Evolutionary conservation across 1,140 invertebrate species (phyloP).

Genomic region (Ceratosolen fusciceps): DNA sequence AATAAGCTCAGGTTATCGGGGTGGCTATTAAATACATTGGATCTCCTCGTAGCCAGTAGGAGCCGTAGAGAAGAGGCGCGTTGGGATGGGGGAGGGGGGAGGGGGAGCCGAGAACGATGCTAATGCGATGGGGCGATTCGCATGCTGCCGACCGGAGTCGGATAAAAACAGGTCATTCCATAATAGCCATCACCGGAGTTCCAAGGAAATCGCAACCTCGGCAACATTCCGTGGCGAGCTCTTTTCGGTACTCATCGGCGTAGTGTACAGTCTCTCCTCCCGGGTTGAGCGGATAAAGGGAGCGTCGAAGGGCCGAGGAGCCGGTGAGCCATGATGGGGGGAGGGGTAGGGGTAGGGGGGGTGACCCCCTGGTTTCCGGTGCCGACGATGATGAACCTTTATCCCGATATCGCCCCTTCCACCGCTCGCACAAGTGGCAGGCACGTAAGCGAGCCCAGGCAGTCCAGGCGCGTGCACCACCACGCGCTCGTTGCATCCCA

Average conservation of each 20-base stretch:
- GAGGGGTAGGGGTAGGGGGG: not conserved
- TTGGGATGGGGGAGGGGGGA: too few relatives aligned
- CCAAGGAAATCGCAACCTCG: not conserved
- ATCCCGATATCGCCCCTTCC: not conserved
- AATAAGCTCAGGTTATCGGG: too few relatives aligned
- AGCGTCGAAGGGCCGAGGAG: not conserved
- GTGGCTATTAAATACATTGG: too few relatives aligned
- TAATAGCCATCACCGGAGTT: not conserved
- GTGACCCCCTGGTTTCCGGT: slow-evolving; percentile 38
- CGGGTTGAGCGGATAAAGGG: not conserved
- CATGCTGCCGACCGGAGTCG: not conserved
- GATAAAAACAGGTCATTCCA: not conserved
- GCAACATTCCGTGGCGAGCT: not conserved
- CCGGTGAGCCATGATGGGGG: not conserved
- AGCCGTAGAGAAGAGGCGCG: too few relatives aligned
- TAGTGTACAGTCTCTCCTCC: not conserved
- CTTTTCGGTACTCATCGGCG: not conserved
- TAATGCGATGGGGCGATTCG: not conserved
- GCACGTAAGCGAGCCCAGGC: not conserved
- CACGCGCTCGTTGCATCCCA: slow-evolving; percentile 21
- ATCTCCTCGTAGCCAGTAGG: too few relatives aligned
- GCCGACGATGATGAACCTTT: slow-evolving; percentile 34
- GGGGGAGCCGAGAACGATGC: too few relatives aligned
- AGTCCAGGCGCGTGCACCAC: not conserved
- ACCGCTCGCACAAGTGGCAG: slow-evolving; percentile 16